Percentiles rank a stretch among this genome's conserved stretches.
These are phyloP conservation scores for Nibea coibor DNA, from an alignment of 2,113 vertebrate genomes.

Conservation along the genomic window DNA sequence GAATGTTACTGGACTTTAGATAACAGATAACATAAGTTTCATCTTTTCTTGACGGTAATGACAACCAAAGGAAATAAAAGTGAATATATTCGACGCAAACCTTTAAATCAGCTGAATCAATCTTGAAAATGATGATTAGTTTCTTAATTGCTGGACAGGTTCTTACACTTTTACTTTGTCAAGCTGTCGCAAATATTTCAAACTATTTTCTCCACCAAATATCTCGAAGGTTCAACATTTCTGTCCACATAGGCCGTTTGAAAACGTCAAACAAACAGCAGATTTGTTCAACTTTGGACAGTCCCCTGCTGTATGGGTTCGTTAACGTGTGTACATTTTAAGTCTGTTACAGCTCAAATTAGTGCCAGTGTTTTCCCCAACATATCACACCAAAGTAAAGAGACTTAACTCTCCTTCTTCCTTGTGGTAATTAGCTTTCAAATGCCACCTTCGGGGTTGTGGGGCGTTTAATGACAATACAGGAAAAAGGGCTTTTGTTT, in stretches of 20 bases:
- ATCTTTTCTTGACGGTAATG: no score
- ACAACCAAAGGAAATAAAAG: no score
- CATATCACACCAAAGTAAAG: conserved; percentile 39
- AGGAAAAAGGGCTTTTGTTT: conserved; percentile 67
- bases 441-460: conserved; percentile 34
- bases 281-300: no score
- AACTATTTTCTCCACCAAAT: not conserved
- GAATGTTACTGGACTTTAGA: not conserved
- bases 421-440: conserved; percentile 64
- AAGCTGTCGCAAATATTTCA: not conserved
- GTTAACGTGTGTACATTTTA: no score
- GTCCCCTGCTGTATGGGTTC: not conserved
- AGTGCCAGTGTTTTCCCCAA: conserved; percentile 28
- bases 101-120: no score
- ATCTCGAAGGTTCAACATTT: conserved; percentile 7
- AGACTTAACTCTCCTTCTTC: conserved; percentile 52
- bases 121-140: no score
- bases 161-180: not conserved
- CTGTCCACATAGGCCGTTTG: not conserved
- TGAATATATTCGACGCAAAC: no score
- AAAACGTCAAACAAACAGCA: not conserved
- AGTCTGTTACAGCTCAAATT: no score
- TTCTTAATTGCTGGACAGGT: not conserved
- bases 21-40: no score
- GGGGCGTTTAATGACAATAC: conserved; percentile 68